Base-by-base conservation (phyloP, 2,888 invertebrate genomes). In the Tetramorium bicarinatum region DNA sequence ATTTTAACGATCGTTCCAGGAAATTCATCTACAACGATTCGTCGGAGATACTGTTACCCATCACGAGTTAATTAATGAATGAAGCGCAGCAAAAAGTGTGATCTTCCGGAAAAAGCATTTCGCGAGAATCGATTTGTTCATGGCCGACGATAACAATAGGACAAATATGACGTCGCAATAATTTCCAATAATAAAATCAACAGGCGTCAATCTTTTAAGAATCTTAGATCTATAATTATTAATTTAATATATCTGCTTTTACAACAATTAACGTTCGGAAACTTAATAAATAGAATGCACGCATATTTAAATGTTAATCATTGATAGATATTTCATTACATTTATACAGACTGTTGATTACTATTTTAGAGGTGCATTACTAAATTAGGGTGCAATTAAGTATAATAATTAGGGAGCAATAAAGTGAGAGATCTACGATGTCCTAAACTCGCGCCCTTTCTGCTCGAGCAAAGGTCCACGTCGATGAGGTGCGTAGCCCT, bases 1-100 rank as follows among this genome's bases (percentile, higher is more conserved):
- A 59, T 41, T 41, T 56, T 47, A 86, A 88, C 86, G 88, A 88
- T 82, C 82, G 69, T 85, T 77, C 76, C 76, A 56, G 77, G 54
- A 86, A 79, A 21, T 47, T 47, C 54, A 6, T 25, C n/a, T 44
- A 64, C 61, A 66, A 80, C 18, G 47, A 82, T 84, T 87, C 79
- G 85, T 52, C 62, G 82, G 49, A 82, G 56, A 59, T 72, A 9
- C 61, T 29, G 38, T 77, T 64, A 52, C 71, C 59, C 54, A 41
- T 47, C 54, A 66, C 38, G 54, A 52, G 71, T 72, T 86, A 87
- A 88, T 80, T 80, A 84, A 83, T 77, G 75, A 75, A 80, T 87
- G 67, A 86, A 83, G 74, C 47, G 47, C 85, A 64, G 75, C 41
- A 44, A 79, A 85, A 64, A 66, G 67, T 18, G 64, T 74, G 52